Percentiles rank a stretch among this genome's conserved stretches.
Conservation (phyloP, 2,888 invertebrate species). For the Pyrochroa serraticornis region DNA sequence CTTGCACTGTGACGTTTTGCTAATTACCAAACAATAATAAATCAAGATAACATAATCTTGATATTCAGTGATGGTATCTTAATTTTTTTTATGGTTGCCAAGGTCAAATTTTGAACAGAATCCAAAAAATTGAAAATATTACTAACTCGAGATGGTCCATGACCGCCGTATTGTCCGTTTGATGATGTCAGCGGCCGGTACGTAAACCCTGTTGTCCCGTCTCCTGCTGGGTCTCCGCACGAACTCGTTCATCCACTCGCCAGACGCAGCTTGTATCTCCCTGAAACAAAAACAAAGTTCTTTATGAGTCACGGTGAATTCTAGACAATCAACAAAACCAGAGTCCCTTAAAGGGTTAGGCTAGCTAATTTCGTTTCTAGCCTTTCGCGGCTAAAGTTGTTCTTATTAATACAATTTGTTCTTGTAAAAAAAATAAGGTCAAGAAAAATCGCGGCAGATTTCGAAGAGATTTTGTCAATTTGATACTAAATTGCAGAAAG, state of each 20-base stretch:
- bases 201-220: slow-evolving; percentile 59
- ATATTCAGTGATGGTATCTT: no score
- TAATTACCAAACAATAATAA: no score
- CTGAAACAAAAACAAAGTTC: slow-evolving; percentile 58
- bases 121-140: slow-evolving; percentile 3
- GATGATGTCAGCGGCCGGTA: slow-evolving; percentile 68
- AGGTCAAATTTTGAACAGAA: neutral
- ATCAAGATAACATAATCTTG: no score
- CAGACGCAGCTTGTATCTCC: slow-evolving; percentile 71
- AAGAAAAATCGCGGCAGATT: no score
- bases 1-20: no score
- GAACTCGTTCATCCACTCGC: slow-evolving; percentile 73
- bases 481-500: no score
- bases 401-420: no score
- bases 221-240: slow-evolving; percentile 62
- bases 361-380: no score
- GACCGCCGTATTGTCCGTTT: slow-evolving; percentile 71
- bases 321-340: slow-evolving; percentile 7
- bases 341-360: no score
- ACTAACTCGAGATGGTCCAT: slow-evolving; percentile 75
- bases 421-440: no score
- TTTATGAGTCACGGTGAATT: neutral
- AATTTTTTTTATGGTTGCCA: neutral
- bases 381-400: no score
- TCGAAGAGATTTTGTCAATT: no score